A percentile compares a stretch with the other conserved stretches of the same genome.
These are phyloP conservation scores for Dasyurus viverrinus DNA, from an alignment of 2,113 vertebrate species.

Conservation along the genomic window DNA sequence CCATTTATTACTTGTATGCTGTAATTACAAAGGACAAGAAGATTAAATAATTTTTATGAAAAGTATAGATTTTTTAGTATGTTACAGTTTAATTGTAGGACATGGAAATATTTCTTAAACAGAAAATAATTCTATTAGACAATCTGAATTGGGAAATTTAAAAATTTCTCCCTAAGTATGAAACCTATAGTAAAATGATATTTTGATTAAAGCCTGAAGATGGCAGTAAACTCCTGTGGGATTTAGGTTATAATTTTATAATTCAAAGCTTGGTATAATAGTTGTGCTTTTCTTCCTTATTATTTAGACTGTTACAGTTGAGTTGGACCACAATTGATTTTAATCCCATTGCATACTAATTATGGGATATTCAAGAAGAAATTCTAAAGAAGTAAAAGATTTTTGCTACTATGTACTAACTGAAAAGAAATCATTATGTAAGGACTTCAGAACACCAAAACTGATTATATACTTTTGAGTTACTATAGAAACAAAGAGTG, in stretches of 20 bases:
- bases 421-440: conserved; percentile 77
- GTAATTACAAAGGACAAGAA: conserved; percentile 30
- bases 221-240: conserved; percentile 82
- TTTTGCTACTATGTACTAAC: conserved; percentile 75
- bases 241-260: conserved; percentile 40
- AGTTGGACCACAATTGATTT: conserved; percentile 65
- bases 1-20: not conserved
- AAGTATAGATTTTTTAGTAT: not conserved
- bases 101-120: conserved; percentile 26
- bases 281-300: conserved; percentile 63
- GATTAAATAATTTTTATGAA: conserved; percentile 45
- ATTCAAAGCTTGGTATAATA: conserved; percentile 56
- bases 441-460: conserved; percentile 78
- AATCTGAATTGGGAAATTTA: not conserved
- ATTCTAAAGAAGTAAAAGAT: conserved; percentile 82
- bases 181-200: not conserved
- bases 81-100: not conserved
- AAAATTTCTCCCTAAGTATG: not conserved
- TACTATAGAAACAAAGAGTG: conserved; percentile 83
- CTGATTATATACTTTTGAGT: conserved; percentile 76
- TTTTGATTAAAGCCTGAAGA: conserved; percentile 78
- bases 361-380: conserved; percentile 78
- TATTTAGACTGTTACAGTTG: conserved; percentile 62
- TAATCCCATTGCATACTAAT: conserved; percentile 83
- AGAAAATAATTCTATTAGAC: conserved; percentile 14